Percentiles rank a stretch among this genome's conserved stretches.
These are phyloP conservation scores for Nemotelus nigrinus DNA, from an alignment of 2,888 invertebrate genomes.

Conservation along the genomic window DNA sequence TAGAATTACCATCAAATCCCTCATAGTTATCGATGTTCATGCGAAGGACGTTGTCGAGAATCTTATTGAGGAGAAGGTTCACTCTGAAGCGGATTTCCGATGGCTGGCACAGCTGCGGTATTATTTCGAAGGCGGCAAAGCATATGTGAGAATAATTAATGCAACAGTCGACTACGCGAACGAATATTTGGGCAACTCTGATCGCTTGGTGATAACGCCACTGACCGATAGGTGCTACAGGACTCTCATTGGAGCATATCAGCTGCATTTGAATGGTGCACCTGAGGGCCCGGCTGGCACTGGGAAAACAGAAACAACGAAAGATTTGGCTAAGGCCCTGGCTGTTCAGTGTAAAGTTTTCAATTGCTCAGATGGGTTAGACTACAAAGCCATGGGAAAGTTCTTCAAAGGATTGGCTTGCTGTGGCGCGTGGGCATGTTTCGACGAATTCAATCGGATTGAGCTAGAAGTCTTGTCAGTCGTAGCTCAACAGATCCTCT, in stretches of 20 bases:
- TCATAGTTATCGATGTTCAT: conserved; percentile 78
- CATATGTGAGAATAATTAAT: conserved; percentile 72
- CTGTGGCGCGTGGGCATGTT: conserved; percentile 80
- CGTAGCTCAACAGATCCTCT: conserved; percentile 76
- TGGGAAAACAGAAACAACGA: conserved; percentile 91
- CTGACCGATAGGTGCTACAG: conserved; percentile 75
- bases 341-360: conserved; percentile 86
- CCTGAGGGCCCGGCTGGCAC: conserved; percentile 84
- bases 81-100: conserved; percentile 72
- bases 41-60: conserved; percentile 74
- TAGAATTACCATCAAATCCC: conserved; percentile 73
- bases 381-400: conserved; percentile 79
- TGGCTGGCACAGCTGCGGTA: conserved; percentile 79
- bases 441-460: conserved; percentile 79
- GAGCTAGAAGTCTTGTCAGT: conserved; percentile 78
- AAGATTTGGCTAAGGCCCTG: conserved; percentile 90
- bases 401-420: conserved; percentile 77
- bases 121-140: conserved; percentile 71
- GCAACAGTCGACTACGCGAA: conserved; percentile 76
- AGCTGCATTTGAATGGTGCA: conserved; percentile 75
- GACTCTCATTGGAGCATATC: conserved; percentile 76
- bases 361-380: conserved; percentile 78
- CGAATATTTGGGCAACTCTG: conserved; percentile 77
- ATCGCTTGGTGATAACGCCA: conserved; percentile 71
- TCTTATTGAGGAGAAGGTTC: conserved; percentile 66